A percentile compares a stretch with the other conserved stretches of the same genome.
These are phyloP conservation scores for Plodia interpunctella DNA, from an alignment of 1,140 invertebrate genomes.

Conservation along the genomic window DNA sequence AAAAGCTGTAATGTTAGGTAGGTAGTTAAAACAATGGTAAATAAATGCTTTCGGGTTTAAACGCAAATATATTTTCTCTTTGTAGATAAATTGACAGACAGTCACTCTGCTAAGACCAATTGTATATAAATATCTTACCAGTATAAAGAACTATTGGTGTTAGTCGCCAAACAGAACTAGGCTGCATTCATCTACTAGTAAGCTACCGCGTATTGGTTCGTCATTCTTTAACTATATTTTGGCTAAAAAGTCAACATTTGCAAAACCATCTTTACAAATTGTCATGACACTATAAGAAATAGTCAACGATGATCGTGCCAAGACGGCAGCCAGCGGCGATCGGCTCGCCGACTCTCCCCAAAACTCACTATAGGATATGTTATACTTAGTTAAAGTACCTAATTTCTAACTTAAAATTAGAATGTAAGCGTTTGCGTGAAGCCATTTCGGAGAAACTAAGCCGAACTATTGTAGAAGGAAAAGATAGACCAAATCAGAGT, in stretches of 20 bases:
- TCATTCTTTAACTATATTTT: slow-evolving; percentile 75
- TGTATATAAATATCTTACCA: slow-evolving; percentile 75
- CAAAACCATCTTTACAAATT: slow-evolving; percentile 74
- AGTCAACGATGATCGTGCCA: slow-evolving; percentile 69
- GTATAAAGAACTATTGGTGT: slow-evolving; percentile 75
- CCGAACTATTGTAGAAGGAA: slow-evolving; percentile 46
- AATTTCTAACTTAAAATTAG: slow-evolving; percentile 43
- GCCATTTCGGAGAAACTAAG: slow-evolving; percentile 31
- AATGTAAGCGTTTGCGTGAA: slow-evolving; percentile 44
- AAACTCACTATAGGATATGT: slow-evolving; percentile 58
- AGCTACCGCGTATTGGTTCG: slow-evolving; percentile 76
- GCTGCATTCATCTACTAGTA: slow-evolving; percentile 72
- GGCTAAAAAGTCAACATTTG: slow-evolving; percentile 77
- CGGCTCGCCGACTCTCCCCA: slow-evolving; percentile 30
- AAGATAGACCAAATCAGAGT: slow-evolving; percentile 28
- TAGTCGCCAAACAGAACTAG: slow-evolving; percentile 72
- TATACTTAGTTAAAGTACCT: slow-evolving; percentile 29
- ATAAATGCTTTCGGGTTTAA: slow-evolving; percentile 73
- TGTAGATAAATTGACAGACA: slow-evolving; percentile 73
- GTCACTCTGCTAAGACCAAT: slow-evolving; percentile 70
- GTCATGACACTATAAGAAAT: slow-evolving; percentile 75
- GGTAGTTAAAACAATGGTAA: slow-evolving; percentile 66
- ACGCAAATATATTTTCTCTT: slow-evolving; percentile 57
- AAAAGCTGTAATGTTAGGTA: slow-evolving; percentile 68
- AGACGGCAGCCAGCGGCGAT: slow-evolving; percentile 37